A percentile compares a stretch with the other conserved stretches of the same genome.
Evolutionary conservation across 2,113 vertebrate species (phyloP).

Genomic region (Hypanus sabinus): DNA sequence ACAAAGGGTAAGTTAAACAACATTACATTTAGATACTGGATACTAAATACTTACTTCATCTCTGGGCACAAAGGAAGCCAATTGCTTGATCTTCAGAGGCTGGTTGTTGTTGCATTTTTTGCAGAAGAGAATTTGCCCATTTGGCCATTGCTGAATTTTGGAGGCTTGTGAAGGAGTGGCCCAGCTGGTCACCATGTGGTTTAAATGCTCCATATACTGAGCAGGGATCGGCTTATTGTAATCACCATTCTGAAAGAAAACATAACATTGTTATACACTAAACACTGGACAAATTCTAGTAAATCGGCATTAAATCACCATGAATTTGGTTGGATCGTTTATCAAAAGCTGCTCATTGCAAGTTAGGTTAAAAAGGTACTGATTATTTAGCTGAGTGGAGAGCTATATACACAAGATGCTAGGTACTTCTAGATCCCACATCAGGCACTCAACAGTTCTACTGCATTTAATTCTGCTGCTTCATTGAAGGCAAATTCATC

Average conservation of each 20-base stretch:
- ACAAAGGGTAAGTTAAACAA: background rate
- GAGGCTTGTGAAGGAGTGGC: conserved; percentile 50
- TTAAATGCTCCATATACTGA: conserved; percentile 87
- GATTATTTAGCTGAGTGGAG: too few species aligned
- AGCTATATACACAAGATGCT: too few species aligned
- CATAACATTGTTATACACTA: background rate
- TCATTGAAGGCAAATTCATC: too few species aligned
- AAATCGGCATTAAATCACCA: background rate
- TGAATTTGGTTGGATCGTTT: background rate
- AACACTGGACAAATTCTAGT: background rate
- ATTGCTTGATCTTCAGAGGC: conserved; percentile 80
- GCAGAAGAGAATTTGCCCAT: conserved; percentile 86
- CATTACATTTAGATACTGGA: background rate
- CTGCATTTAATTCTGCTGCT: too few species aligned
- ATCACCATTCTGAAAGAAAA: conserved; percentile 76
- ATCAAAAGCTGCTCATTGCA: too few species aligned
- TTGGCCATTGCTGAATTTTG: conserved; percentile 82
- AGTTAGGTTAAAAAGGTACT: too few species aligned
- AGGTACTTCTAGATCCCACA: too few species aligned
- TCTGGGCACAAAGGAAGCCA: conserved; percentile 80
- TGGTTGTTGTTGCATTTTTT: conserved; percentile 88
- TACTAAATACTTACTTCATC: conserved; percentile 71
- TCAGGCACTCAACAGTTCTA: too few species aligned
- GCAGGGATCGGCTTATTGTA: conserved; percentile 98
- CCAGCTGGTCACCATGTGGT: conserved; percentile 73